Percentiles rank a stretch among this genome's conserved stretches.
Evolutionary conservation across 2,113 vertebrate genomes (phyloP).

Genomic region (Caranx melampygus): DNA sequence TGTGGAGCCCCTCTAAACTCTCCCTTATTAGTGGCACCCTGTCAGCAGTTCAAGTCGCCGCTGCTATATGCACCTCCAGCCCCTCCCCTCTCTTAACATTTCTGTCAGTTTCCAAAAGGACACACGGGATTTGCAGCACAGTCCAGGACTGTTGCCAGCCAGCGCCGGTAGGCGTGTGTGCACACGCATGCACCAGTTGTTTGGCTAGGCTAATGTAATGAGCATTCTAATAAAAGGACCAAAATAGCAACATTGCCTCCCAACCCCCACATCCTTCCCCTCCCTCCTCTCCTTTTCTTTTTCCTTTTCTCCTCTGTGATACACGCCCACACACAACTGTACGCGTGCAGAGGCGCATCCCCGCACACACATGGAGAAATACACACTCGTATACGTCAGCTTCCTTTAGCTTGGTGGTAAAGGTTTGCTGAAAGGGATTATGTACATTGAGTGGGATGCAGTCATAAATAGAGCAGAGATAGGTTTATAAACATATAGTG

Average conservation of each 20-base stretch:
- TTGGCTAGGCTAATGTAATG: constrained; percentile 72
- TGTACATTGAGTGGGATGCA: constrained; percentile 68
- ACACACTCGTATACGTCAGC: constrained; percentile 56
- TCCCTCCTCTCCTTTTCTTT: not conserved
- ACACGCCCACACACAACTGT: constrained; percentile 47
- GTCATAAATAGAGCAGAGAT: constrained; percentile 73
- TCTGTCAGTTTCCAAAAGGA: constrained; percentile 39
- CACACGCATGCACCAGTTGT: constrained; percentile 53
- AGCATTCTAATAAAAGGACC: constrained; percentile 68
- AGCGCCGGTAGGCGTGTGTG: constrained; percentile 28
- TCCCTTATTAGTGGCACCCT: constrained; percentile 27
- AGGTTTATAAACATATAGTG: constrained; percentile 69
- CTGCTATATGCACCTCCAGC: constrained; percentile 34
- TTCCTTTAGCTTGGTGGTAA: constrained; percentile 43
- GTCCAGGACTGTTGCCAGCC: constrained; percentile 55
- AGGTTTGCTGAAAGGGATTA: constrained; percentile 68
- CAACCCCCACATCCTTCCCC: constrained; percentile 17
- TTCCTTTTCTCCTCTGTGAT: constrained; percentile 27
- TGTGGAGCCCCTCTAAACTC: constrained; percentile 12
- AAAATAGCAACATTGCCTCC: constrained; percentile 59
- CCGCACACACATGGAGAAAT: constrained; percentile 15
- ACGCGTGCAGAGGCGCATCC: constrained; percentile 26
- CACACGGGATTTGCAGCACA: constrained; percentile 41
- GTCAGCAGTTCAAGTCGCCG: constrained; percentile 25
- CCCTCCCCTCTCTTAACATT: constrained; percentile 16